Evolutionary conservation across 2,888 invertebrate species (phyloP), one percentile per base, ranked within the genome.

Genomic region (Macrosoma leucophasiata): DNA sequence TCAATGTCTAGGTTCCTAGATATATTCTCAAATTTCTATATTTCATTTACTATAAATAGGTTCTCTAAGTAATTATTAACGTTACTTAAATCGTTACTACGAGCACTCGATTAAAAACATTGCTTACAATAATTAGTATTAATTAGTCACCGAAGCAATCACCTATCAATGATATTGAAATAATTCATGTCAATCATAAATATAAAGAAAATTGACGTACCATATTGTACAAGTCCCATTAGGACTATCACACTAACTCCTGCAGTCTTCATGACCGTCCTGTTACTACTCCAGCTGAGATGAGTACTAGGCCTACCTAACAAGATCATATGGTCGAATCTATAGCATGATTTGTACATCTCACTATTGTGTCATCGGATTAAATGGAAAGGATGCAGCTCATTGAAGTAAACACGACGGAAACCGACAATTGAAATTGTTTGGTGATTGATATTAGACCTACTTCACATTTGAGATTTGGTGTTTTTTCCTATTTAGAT

Each of bases 191-290:
- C 3, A n/a, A 2, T 20, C n/a, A 29, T 20, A n/a, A 20, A 3
- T 23, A n/a, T 4, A 23, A 12, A 29, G 21, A 18, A 33, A 29
- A 29, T 27, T 15, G 10, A 69, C 74, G 58, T 50, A 76, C 75
- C 74, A 49, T 58, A 58, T 32, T 57, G 36, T 20, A 71, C 43
- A 13, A 70, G 50, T 46, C 66, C 71, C 37, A 56, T 58, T 14
- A 74, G 45, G 17, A 63, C 36, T 12, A 70, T 38, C 7, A 65
- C 29, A 38, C 43, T 43, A 30, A 55, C 41, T 29, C 34, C 28
- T 14, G 27, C 32, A 27, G 32, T 41, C 47, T 37, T 47, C 57
- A 54, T 57, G 29, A 41, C 55, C 50, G 50, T 48, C 43, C 46
- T 24, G 37, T 33, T 33, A 39, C 42, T 40, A 39, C 44, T 45